phyloP scores from a whole-genome alignment of 2,113 vertebrate genomes.

The Copsychus sechellarum region DNA sequence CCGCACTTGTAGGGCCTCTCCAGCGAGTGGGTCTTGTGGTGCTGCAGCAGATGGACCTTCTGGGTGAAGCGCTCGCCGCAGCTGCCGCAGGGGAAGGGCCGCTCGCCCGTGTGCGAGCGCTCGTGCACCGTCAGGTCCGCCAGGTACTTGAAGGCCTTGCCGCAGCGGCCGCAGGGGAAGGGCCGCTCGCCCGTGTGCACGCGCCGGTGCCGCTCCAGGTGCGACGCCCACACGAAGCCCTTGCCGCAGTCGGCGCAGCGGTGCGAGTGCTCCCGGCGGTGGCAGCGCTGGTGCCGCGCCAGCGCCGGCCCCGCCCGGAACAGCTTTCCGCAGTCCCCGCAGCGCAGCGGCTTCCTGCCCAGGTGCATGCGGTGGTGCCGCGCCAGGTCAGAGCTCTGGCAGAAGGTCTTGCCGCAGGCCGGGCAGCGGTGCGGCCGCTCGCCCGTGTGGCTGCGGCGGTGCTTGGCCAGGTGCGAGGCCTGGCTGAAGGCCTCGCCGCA shows the following conservation, averaged over 20 bases:
- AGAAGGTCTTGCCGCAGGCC: conserved; percentile 64
- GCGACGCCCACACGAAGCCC: conserved; percentile 68
- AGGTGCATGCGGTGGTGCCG: conserved; percentile 59
- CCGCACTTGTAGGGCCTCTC: conserved; percentile 41
- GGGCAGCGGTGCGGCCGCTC: conserved; percentile 63
- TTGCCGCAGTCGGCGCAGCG: conserved; percentile 72
- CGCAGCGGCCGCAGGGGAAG: neutral
- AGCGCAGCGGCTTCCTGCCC: neutral
- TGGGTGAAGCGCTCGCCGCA: conserved; percentile 54
- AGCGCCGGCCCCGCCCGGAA: neutral
- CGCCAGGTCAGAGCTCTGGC: conserved; percentile 66
- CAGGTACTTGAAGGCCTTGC: conserved; percentile 43
- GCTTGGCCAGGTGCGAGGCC: conserved; percentile 46
- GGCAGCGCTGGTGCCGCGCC: conserved; percentile 23
- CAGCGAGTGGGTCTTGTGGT: neutral
- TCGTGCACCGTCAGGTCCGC: conserved; percentile 17
- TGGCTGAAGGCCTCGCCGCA: conserved; percentile 42
- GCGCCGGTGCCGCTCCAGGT: conserved; percentile 71
- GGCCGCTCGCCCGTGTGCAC: conserved; percentile 71
- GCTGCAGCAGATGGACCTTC: conserved; percentile 57
- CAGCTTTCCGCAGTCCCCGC: neutral
- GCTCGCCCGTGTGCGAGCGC: neutral
- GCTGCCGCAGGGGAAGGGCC: conserved; percentile 67
- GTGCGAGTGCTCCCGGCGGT: conserved; percentile 33
- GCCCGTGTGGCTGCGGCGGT: conserved; percentile 28